Evolutionary conservation across 2,113 vertebrate genomes (phyloP).

Genomic region (Rostratula benghalensis): DNA sequence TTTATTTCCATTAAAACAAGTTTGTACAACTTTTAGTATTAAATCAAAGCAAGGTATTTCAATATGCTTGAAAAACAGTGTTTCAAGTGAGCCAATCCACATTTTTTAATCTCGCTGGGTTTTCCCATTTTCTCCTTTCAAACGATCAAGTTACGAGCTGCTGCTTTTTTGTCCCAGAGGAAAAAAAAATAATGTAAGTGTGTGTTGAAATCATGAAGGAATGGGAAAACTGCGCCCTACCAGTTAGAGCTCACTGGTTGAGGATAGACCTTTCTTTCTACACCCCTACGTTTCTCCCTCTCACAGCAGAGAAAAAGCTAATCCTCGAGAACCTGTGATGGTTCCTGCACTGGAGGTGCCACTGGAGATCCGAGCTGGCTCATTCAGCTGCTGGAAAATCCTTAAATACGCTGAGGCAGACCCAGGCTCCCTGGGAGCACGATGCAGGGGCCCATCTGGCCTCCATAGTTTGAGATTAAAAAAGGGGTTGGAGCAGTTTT

Average conservation of each 20-base stretch:
- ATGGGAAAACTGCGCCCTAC: background rate
- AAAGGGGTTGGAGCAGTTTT: background rate
- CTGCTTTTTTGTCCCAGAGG: background rate
- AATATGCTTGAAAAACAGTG: background rate
- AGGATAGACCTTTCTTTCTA: background rate
- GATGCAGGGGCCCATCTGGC: background rate
- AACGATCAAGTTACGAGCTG: background rate
- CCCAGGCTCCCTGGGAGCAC: background rate
- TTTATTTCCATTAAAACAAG: background rate
- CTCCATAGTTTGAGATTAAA: background rate
- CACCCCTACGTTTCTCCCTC: background rate
- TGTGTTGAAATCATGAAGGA: background rate
- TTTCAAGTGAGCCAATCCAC: background rate
- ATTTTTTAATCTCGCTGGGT: background rate
- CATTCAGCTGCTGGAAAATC: background rate
- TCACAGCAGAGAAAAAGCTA: background rate
- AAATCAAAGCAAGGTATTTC: background rate
- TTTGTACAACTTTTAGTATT: background rate
- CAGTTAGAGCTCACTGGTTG: background rate
- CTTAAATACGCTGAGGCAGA: background rate
- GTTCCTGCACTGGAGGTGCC: background rate
- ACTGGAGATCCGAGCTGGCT: background rate
- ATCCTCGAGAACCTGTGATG: background rate
- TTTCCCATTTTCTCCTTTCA: background rate
- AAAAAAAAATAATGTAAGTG: background rate